phyloP scores from a whole-genome alignment of 2,113 vertebrate species.

The Syngnathus floridae region DNA sequence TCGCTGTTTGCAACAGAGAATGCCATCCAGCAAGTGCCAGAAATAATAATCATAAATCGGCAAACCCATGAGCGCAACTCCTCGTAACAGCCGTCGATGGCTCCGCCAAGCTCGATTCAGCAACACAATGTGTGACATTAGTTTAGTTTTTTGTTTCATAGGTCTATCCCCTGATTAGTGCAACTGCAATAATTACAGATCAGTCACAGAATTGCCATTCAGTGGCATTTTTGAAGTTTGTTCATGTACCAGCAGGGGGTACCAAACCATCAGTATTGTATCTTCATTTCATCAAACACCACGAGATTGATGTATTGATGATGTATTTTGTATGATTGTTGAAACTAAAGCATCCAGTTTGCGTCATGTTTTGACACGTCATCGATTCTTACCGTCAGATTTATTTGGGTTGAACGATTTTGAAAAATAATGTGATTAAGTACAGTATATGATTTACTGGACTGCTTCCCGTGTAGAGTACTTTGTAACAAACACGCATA shows the following conservation, averaged over 20 bases:
- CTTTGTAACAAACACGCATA: too few species aligned
- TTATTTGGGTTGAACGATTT: too few species aligned
- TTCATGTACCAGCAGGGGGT: conserved; percentile 46
- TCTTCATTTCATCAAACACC: background rate
- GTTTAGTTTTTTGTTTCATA: conserved; percentile 7
- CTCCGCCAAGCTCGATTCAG: conserved; percentile 33
- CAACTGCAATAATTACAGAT: background rate
- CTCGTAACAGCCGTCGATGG: conserved; percentile 41
- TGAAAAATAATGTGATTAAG: too few species aligned
- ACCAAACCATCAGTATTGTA: conserved; percentile 19
- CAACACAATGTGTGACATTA: conserved; percentile 14
- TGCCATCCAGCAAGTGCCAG: conserved; percentile 33
- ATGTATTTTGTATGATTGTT: too few species aligned
- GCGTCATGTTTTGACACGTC: background rate
- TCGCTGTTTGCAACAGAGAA: conserved; percentile 15
- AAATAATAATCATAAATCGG: conserved; percentile 51
- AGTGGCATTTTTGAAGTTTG: background rate
- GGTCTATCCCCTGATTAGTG: background rate
- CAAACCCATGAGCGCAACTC: conserved; percentile 34
- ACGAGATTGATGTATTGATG: background rate
- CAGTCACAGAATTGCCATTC: background rate
- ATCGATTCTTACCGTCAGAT: too few species aligned
- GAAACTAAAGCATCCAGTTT: background rate
- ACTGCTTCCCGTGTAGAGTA: too few species aligned
- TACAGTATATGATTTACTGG: too few species aligned